Evolutionary conservation across 2,113 vertebrate species (phyloP).

Genomic region (Parus major): DNA sequence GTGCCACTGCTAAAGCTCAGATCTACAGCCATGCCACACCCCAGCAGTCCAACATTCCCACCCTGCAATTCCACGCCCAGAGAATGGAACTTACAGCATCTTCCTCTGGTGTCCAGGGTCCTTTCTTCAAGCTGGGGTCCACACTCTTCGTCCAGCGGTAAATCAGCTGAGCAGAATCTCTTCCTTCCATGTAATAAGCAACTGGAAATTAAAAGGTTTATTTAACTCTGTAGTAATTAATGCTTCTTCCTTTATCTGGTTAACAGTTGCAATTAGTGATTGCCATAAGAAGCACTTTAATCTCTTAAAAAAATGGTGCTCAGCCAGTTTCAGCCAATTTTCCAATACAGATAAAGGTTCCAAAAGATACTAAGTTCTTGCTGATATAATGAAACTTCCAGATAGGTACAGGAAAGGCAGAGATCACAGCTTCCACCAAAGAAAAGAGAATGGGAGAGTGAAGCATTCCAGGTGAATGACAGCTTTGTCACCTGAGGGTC

Average conservation of each 20-base stretch:
- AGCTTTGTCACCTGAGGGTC: slow-evolving; percentile 1
- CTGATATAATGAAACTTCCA: background rate
- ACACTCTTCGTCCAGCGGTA: slow-evolving; percentile 90
- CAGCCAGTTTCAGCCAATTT: background rate
- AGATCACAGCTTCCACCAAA: background rate
- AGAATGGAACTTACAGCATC: slow-evolving; percentile 78
- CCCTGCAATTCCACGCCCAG: background rate
- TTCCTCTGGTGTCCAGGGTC: slow-evolving; percentile 85
- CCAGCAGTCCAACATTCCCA: background rate
- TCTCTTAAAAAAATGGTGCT: background rate
- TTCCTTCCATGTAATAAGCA: slow-evolving; percentile 93
- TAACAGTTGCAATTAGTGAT: background rate
- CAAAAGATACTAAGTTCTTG: background rate
- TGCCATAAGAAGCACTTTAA: background rate
- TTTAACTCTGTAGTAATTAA: background rate
- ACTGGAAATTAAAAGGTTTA: slow-evolving; percentile 71
- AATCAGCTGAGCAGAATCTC: slow-evolving; percentile 85
- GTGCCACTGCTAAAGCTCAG: background rate
- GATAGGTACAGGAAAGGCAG: background rate
- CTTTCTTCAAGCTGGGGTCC: slow-evolving; percentile 85
- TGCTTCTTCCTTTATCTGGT: background rate
- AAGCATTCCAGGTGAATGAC: background rate
- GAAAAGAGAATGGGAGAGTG: background rate
- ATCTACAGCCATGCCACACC: background rate
- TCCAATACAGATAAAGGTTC: background rate